Conservation (phyloP, 2,797 vertebrate genomes). For the Gallinago nigripennis region DNA sequence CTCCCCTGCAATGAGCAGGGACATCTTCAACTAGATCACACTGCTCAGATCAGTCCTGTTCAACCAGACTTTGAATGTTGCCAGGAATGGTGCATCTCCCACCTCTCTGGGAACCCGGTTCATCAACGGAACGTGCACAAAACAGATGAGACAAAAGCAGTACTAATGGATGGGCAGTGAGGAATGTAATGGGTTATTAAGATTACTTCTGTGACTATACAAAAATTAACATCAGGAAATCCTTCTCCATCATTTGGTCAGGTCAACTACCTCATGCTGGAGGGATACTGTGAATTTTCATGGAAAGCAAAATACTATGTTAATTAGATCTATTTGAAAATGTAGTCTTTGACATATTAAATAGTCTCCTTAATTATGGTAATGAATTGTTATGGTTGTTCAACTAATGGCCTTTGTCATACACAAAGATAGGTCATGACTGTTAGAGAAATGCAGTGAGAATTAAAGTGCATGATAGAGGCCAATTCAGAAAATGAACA, state of each 20-base stretch:
- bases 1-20: background rate
- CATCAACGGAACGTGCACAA: background rate
- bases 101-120: background rate
- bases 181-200: background rate
- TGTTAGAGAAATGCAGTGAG: background rate
- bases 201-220: background rate
- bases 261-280: background rate
- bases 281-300: background rate
- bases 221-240: background rate
- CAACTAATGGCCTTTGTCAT: constrained; percentile 27
- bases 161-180: background rate
- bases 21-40: background rate
- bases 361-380: constrained; percentile 32
- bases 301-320: background rate
- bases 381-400: constrained; percentile 26
- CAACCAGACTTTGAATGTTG: background rate
- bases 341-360: constrained; percentile 17
- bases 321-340: constrained; percentile 40
- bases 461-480: background rate
- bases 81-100: background rate
- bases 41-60: background rate
- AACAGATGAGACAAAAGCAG: background rate
- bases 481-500: background rate
- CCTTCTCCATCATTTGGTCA: background rate
- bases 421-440: background rate